Percentiles rank a stretch among this genome's conserved stretches.
Evolutionary conservation across 2,888 invertebrate genomes (phyloP).

Genomic region (Caenorhabditis doughertyi): DNA sequence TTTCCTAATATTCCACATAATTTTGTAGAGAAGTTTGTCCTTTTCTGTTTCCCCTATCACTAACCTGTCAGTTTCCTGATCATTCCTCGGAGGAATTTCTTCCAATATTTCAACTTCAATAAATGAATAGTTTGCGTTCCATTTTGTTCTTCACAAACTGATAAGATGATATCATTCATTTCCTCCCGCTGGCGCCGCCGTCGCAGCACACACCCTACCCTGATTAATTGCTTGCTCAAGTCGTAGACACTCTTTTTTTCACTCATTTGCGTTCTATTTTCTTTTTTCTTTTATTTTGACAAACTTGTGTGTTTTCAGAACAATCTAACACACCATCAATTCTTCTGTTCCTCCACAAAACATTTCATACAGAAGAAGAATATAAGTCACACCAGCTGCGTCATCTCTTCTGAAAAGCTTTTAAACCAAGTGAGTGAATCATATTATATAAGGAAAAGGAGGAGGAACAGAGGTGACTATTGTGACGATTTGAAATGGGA

Average conservation of each 20-base stretch:
- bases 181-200: slow-evolving; percentile 20
- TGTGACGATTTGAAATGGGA: slow-evolving; percentile 3
- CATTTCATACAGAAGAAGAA: slow-evolving; percentile 17
- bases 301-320: slow-evolving; percentile 24
- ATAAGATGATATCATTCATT: slow-evolving; percentile 59
- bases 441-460: slow-evolving; percentile 18
- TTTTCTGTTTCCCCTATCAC: slow-evolving; percentile 6
- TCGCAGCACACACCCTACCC: slow-evolving; percentile 6
- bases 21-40: background rate
- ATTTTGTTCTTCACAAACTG: slow-evolving; percentile 21
- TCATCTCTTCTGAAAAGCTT: slow-evolving; percentile 35
- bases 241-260: slow-evolving; percentile 30
- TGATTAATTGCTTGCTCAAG: slow-evolving; percentile 62
- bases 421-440: slow-evolving; percentile 42
- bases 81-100: slow-evolving; percentile 4
- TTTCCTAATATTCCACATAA: too few relatives aligned
- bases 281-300: slow-evolving; percentile 6
- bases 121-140: slow-evolving; percentile 55
- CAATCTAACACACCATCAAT: slow-evolving; percentile 18
- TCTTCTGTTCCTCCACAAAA: slow-evolving; percentile 21
- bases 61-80: slow-evolving; percentile 23
- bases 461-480: slow-evolving; percentile 6
- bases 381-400: slow-evolving; percentile 26
- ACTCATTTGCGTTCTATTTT: too few relatives aligned
- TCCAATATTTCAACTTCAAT: slow-evolving; percentile 2